These are phyloP conservation scores for Hippopotamyrus pictus DNA, from an alignment of 2,797 vertebrate genomes.

Conservation along the genomic window DNA sequence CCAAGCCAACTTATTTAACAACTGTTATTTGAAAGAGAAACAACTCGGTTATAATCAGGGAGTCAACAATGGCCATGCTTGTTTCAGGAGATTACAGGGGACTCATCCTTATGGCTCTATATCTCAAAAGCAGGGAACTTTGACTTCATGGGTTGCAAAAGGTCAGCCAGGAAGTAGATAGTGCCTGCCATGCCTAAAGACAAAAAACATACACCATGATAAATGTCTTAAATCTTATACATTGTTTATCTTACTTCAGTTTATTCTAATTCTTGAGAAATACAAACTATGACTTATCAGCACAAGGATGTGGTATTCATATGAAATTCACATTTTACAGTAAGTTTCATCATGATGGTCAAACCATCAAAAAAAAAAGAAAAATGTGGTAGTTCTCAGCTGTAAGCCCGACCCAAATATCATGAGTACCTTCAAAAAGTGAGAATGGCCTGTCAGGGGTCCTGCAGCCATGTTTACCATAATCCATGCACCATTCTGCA, in stretches of 20 bases:
- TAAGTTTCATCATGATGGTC: not conserved
- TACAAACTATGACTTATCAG: not conserved
- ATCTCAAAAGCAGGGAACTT: conserved; percentile 91
- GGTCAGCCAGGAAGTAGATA: conserved; percentile 89
- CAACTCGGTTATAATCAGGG: not conserved
- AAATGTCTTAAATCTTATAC: not conserved
- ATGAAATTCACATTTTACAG: not conserved
- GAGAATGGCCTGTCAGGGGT: conserved; percentile 92
- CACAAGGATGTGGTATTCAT: not conserved
- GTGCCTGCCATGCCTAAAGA: conserved; percentile 91
- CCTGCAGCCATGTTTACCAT: conserved; percentile 85
- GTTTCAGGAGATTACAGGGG: not conserved
- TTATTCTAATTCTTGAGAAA: not conserved
- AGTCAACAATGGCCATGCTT: not conserved
- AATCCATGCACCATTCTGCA: conserved; percentile 96
- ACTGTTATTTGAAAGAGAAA: not conserved
- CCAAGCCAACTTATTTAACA: not conserved
- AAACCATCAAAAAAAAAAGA: not conserved
- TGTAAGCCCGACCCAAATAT: not conserved
- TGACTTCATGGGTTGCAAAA: conserved; percentile 78
- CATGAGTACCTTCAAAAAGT: conserved; percentile 87
- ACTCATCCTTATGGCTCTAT: conserved; percentile 42
- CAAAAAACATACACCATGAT: not conserved
- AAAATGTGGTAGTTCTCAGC: not conserved
- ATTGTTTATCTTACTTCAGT: not conserved